Conservation (phyloP, 2,888 invertebrate genomes). For the Aspidiotus destructor region DNA sequence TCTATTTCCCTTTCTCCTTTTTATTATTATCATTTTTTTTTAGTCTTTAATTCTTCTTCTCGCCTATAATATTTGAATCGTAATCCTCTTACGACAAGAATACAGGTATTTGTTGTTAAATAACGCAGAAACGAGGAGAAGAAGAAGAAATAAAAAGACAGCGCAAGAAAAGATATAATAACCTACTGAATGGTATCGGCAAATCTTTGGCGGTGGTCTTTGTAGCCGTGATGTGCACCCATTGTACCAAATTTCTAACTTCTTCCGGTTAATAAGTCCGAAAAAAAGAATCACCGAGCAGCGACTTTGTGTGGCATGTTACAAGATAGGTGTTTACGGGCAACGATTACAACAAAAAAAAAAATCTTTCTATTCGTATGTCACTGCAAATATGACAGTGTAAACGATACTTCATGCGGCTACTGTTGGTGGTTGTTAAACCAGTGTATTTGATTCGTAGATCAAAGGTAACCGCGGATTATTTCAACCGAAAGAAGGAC, state of each 20-base stretch:
- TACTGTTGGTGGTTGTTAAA: too few relatives aligned
- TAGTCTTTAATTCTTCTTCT: neutral
- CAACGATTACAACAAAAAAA: too few relatives aligned
- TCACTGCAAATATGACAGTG: too few relatives aligned
- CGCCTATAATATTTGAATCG: conserved; percentile 18
- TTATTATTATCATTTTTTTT: conserved; percentile 14
- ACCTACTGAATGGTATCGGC: conserved; percentile 28
- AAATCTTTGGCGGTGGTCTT: conserved; percentile 33
- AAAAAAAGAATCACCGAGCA: conserved; percentile 17
- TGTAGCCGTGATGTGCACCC: conserved; percentile 19
- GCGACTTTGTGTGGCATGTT: neutral
- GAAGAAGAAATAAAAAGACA: neutral
- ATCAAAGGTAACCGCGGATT: too few relatives aligned
- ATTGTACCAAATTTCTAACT: conserved; percentile 28
- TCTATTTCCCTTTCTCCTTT: conserved; percentile 5
- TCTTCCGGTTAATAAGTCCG: conserved; percentile 27
- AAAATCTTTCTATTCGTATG: too few relatives aligned
- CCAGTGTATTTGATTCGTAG: too few relatives aligned
- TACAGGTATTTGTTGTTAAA: conserved; percentile 33
- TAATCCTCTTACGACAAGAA: conserved; percentile 32
- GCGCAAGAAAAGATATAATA: conserved; percentile 27
- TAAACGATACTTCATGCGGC: too few relatives aligned
- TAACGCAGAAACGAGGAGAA: conserved; percentile 14
- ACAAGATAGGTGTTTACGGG: neutral
- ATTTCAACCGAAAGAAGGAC: too few relatives aligned